Evolutionary conservation across 1,140 invertebrate genomes (phyloP), one percentile per base, ranked within the genome.

Genomic region (Aradophagus sp.): DNA sequence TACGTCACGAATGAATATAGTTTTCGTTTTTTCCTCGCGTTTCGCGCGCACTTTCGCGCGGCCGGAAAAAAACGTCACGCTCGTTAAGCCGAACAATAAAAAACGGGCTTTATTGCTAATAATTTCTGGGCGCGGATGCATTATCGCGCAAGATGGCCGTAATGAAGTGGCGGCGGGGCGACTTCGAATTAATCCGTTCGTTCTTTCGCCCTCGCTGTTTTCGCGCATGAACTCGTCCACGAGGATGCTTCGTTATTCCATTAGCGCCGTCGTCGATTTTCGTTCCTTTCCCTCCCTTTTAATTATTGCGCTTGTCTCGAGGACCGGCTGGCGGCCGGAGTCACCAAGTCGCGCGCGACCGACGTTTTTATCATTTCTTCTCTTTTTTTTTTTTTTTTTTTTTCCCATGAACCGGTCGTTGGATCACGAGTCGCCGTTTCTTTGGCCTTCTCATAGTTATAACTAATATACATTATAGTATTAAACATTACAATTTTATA

Each of bases 191-290:
- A 68, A 61, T 68, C 55, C 20, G 13, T 15, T 13, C n/a, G n/a
- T n/a, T n/a, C n/a, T n/a, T n/a, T n/a, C 19, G 47, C 20, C 15
- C 19, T 31, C 34, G 55, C 23, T 48, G 41, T 72, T 73, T 67
- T 73, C 55, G 53, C 56, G 62, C 69, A 67, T 62, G 62, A 58
- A 52, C 36, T 73, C 56, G 41, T 67, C 45, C 34, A 45, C 44
- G 45, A 67, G 55, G 58, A 66, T 32, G 69, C 71, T 69, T 65
- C 59, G 23, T 74, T 74, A 68, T 68, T 69, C 71, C 52, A 73
- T 73, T 73, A 63, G 10, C 52, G 45, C 1, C n/a, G 17, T 27
- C 50, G 32, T 48, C 19, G 14, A 50, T 65, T 74, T 66, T 39
- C 56, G 15, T 44, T 48, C 41, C 31, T 53, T 55, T 65, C 53